These are phyloP conservation scores for Furcifer pardalis DNA, from an alignment of 2,797 vertebrate genomes.

Conservation along the genomic window DNA sequence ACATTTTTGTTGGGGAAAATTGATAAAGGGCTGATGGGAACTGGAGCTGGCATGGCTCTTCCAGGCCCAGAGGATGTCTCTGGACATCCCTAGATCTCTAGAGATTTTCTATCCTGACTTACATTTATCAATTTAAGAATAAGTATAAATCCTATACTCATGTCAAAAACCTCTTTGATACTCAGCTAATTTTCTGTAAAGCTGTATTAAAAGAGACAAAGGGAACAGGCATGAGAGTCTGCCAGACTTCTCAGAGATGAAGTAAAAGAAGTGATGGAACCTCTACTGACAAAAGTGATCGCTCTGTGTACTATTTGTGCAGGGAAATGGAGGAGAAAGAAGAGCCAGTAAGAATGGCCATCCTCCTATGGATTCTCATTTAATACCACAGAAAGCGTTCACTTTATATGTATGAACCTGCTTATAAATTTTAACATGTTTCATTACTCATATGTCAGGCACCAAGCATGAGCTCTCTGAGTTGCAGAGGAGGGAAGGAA, in stretches of 20 bases:
- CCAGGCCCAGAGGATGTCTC: too few relatives aligned
- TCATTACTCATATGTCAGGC: slow-evolving; percentile 29
- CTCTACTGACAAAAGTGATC: not conserved
- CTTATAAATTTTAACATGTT: slow-evolving; percentile 32
- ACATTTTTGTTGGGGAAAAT: too few relatives aligned
- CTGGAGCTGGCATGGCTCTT: too few relatives aligned
- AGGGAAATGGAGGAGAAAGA: not conserved
- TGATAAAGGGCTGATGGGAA: too few relatives aligned
- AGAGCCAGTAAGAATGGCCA: not conserved
- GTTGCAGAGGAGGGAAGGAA: not conserved
- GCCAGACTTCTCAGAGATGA: not conserved
- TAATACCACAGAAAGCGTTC: slow-evolving; percentile 8
- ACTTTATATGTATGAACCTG: slow-evolving; percentile 25
- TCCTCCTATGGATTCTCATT: not conserved
- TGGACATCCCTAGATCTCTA: too few relatives aligned
- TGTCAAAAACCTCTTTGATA: not conserved
- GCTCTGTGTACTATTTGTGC: not conserved
- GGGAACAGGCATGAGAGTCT: not conserved
- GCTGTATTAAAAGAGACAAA: slow-evolving; percentile 4
- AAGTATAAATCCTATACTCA: not conserved
- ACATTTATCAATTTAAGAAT: not conserved
- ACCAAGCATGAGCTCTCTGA: slow-evolving; percentile 3
- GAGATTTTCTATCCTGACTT: too few relatives aligned
- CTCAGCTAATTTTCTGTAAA: not conserved
- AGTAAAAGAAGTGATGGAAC: not conserved